Conservation (phyloP, 1,140 invertebrate species). For the Sminthurinus signatus region DNA sequence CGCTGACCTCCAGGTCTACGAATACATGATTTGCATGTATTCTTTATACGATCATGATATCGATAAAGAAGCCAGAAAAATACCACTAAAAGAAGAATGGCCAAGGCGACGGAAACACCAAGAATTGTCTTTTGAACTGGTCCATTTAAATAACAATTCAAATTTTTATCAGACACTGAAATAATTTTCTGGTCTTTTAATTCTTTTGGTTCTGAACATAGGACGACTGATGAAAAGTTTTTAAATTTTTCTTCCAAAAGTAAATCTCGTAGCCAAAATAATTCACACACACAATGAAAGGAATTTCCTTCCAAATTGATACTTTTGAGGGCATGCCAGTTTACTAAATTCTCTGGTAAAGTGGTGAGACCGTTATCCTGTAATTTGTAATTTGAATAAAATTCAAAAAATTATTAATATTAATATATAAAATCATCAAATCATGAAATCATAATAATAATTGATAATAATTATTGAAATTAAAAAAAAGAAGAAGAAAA, state of each 20-base stretch:
- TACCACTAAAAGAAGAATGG: conserved; percentile 59
- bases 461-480: too few relatives aligned
- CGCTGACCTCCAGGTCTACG: conserved; percentile 25
- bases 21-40: conserved; percentile 57
- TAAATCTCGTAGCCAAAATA: conserved; percentile 72
- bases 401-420: too few relatives aligned
- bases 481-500: too few relatives aligned
- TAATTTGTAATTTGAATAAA: too few relatives aligned
- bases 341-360: conserved; percentile 65
- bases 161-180: conserved; percentile 61
- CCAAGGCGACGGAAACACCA: conserved; percentile 59
- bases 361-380: conserved; percentile 67
- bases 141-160: conserved; percentile 70
- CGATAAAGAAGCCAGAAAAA: conserved; percentile 66
- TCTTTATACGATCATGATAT: conserved; percentile 65
- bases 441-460: too few relatives aligned
- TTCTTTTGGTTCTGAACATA: conserved; percentile 64
- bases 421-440: too few relatives aligned
- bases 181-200: conserved; percentile 61
- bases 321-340: conserved; percentile 67
- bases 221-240: conserved; percentile 47
- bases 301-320: conserved; percentile 77
- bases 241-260: conserved; percentile 47
- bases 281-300: conserved; percentile 68
- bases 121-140: conserved; percentile 69